Evolutionary conservation across 2,797 vertebrate species (phyloP).

Genomic region (Mormyrops boulengeri): DNA sequence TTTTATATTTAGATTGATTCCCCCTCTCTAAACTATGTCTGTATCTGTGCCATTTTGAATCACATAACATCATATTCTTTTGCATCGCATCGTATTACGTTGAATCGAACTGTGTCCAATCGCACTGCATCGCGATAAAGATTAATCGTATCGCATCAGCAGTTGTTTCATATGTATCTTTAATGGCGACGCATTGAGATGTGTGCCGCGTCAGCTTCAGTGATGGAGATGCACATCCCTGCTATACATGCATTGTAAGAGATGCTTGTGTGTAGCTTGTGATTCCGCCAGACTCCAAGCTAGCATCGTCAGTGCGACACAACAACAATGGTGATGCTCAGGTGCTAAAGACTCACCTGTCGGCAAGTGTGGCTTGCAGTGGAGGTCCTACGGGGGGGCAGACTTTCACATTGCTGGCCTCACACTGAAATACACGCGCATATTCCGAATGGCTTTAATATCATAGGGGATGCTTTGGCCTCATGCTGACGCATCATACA

Average conservation of each 20-base stretch:
- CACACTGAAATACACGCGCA: slow-evolving; percentile 61
- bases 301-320: not conserved
- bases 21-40: not conserved
- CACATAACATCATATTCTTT: not conserved
- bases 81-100: not conserved
- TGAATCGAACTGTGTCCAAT: not conserved
- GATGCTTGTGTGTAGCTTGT: not conserved
- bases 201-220: not conserved
- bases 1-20: not conserved
- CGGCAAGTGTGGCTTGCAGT: slow-evolving; percentile 67
- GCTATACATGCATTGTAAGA: not conserved
- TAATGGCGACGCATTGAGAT: not conserved
- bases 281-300: not conserved
- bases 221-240: not conserved
- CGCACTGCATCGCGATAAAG: not conserved
- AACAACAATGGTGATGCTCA: not conserved
- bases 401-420: slow-evolving; percentile 68
- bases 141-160: not conserved
- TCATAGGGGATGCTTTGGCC: slow-evolving; percentile 40
- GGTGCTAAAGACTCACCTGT: slow-evolving; percentile 71
- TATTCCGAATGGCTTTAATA: not conserved
- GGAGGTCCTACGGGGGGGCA: slow-evolving; percentile 49
- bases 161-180: not conserved
- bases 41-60: not conserved
- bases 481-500: slow-evolving; percentile 65